These are phyloP conservation scores for Eulemur albifrons DNA, from an alignment of 2,797 vertebrate genomes.

Conservation along the genomic window DNA sequence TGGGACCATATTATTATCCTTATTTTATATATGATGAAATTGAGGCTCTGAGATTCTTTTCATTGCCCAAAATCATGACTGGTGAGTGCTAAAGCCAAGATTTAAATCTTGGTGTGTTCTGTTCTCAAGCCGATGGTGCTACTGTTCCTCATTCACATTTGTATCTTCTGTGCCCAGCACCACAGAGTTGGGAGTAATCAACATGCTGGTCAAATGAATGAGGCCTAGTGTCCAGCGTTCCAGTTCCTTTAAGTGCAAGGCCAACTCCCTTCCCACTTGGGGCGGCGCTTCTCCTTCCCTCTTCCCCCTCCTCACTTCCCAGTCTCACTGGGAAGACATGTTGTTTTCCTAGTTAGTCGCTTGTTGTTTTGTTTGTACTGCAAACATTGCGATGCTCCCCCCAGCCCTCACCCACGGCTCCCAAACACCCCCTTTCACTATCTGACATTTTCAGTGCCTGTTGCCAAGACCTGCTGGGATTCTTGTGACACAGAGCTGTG, in stretches of 20 bases:
- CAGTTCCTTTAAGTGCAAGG: not conserved
- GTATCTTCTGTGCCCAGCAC: not conserved
- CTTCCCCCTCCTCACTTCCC: too few relatives aligned
- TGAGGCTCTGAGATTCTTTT: not conserved
- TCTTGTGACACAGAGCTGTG: not conserved
- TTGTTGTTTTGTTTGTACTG: not conserved
- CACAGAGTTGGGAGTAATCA: not conserved
- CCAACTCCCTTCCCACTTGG: fast-evolving
- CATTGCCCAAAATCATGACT: not conserved
- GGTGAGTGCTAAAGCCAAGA: not conserved
- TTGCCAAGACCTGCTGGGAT: conserved; percentile 24
- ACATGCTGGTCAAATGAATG: not conserved
- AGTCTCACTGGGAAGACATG: not conserved
- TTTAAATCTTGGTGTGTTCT: not conserved
- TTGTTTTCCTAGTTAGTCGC: not conserved
- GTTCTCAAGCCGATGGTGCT: not conserved
- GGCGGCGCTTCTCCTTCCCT: fast-evolving
- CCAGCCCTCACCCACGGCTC: not conserved
- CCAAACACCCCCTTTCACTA: not conserved
- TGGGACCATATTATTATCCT: not conserved
- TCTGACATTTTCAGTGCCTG: conserved; percentile 54
- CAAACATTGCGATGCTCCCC: not conserved
- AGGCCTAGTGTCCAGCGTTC: not conserved
- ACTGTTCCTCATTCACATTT: not conserved
- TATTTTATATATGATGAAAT: not conserved